Percentiles rank a stretch among this genome's conserved stretches.
These are phyloP conservation scores for Cyphomyrus discorhynchus DNA, from an alignment of 2,113 vertebrate genomes.

Conservation along the genomic window DNA sequence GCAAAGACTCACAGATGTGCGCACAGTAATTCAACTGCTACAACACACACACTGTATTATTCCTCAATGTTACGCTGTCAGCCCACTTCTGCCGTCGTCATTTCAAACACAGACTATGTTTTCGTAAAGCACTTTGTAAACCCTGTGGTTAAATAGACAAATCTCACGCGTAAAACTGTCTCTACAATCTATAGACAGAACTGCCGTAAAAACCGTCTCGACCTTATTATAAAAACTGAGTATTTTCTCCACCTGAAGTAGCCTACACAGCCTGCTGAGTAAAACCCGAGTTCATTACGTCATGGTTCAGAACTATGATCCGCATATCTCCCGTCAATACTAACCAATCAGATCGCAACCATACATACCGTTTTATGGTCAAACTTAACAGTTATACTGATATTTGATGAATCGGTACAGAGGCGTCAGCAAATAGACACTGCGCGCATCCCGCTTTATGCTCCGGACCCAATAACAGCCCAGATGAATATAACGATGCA, in stretches of 20 bases:
- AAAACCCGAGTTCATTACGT: slow-evolving; percentile 14
- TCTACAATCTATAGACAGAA: neutral
- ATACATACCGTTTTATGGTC: slow-evolving; percentile 5
- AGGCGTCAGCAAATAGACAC: neutral
- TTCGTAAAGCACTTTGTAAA: neutral
- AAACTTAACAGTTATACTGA: slow-evolving; percentile 22
- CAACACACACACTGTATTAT: neutral
- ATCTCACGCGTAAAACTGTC: neutral
- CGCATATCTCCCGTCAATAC: slow-evolving; percentile 9
- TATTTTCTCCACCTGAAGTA: neutral
- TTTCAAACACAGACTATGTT: neutral
- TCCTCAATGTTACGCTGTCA: neutral
- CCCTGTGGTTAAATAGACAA: neutral
- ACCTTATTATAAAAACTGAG: neutral
- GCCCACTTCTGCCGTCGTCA: neutral
- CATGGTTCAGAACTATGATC: neutral
- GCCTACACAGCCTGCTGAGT: neutral
- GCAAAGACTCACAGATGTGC: neutral
- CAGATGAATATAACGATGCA: slow-evolving; percentile 48
- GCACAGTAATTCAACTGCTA: neutral
- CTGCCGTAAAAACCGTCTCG: neutral
- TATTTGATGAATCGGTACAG: slow-evolving; percentile 19
- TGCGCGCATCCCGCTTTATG: neutral
- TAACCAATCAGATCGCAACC: slow-evolving; percentile 32
- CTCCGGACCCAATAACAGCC: slow-evolving; percentile 32